Evolutionary conservation across 1,140 invertebrate genomes (phyloP).

Genomic region (Cydia fagiglandana): DNA sequence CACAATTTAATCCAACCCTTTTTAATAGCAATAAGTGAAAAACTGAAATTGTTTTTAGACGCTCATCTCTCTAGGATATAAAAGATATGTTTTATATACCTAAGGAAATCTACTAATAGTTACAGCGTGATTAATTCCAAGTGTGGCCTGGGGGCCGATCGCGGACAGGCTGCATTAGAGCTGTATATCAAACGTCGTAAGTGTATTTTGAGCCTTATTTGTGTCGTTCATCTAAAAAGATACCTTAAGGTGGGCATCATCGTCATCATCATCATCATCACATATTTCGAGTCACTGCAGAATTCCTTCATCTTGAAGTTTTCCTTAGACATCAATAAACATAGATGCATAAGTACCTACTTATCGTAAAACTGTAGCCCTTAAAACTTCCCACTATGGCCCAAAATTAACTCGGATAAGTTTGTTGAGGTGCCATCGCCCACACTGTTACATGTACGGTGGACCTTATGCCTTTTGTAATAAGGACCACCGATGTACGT

Average conservation of each 20-base stretch:
- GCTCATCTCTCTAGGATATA: background rate
- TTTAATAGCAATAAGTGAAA: background rate
- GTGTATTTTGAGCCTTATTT: background rate
- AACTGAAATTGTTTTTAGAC: background rate
- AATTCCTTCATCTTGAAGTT: too few relatives aligned
- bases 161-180: slow-evolving; percentile 38
- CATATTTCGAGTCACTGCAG: too few relatives aligned
- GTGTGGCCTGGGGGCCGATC: slow-evolving; percentile 38
- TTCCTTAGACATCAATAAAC: too few relatives aligned
- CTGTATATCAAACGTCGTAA: background rate
- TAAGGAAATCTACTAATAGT: slow-evolving; percentile 49
- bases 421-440: too few relatives aligned
- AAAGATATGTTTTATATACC: slow-evolving; percentile 33
- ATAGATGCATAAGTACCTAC: too few relatives aligned
- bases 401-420: too few relatives aligned
- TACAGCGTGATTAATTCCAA: slow-evolving; percentile 51
- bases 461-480: too few relatives aligned
- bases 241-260: background rate
- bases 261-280: too few relatives aligned
- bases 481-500: too few relatives aligned
- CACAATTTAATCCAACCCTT: background rate
- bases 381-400: too few relatives aligned
- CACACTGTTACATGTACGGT: too few relatives aligned
- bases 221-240: slow-evolving; percentile 33
- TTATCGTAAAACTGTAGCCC: too few relatives aligned